phyloP scores from a whole-genome alignment of 2,113 vertebrate genomes.

The Cichladusa arquata region DNA sequence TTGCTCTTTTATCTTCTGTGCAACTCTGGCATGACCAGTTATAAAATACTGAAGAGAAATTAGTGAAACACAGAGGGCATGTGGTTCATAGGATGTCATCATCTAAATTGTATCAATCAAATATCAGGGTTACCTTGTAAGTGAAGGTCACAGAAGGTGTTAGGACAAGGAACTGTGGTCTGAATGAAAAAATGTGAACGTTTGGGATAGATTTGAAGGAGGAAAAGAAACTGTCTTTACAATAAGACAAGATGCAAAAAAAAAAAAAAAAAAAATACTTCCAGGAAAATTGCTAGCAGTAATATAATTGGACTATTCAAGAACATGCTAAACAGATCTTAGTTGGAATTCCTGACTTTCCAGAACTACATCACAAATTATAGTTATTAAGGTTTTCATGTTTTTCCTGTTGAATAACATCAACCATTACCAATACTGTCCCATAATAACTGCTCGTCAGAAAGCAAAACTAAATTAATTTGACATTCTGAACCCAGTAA shows the following conservation, averaged over 20 bases:
- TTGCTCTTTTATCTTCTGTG: not conserved
- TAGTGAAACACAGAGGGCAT: not conserved
- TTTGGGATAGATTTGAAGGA: not conserved
- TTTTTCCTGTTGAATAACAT: not conserved
- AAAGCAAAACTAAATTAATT: not conserved
- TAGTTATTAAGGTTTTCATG: not conserved
- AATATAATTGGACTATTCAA: not conserved
- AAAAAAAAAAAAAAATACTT: not conserved
- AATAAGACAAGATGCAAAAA: not conserved
- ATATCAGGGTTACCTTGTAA: not conserved
- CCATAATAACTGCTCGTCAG: not conserved
- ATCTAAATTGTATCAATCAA: not conserved
- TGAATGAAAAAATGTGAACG: not conserved
- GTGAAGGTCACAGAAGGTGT: not conserved
- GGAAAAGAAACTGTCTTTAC: not conserved
- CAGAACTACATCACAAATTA: not conserved
- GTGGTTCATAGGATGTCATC: not conserved
- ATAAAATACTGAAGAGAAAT: not conserved
- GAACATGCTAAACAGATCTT: not conserved
- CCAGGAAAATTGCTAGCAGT: not conserved
- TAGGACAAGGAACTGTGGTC: not conserved
- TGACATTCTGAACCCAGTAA: not conserved
- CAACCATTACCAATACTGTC: not conserved
- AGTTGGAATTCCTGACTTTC: not conserved
- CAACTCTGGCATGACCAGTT: not conserved